Base-by-base conservation (phyloP, 2,113 vertebrate genomes). In the Climacteris rufus region DNA sequence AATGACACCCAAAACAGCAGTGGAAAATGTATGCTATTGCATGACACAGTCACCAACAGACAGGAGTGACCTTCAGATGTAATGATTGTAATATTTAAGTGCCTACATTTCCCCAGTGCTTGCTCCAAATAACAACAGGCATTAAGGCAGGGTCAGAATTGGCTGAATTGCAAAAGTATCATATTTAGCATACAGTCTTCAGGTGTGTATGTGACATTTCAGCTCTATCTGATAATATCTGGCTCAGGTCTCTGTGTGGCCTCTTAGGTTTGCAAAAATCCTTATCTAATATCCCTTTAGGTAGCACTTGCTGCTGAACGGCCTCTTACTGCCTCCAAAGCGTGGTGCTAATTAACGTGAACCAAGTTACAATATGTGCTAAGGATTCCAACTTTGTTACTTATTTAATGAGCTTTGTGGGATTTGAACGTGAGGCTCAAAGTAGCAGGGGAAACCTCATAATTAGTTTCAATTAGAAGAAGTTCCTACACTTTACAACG, bases 391-490 rank as follows among this genome's bases (percentile, higher is more conserved):
- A 97, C 97, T 97, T 98, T 98, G 95, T 97, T 97, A 97, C 97
- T 98, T 98, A 95, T 97, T 98, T 98, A 98, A 98, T 97, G 98
- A 98, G 98, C 96, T 98, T 98, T 42, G 16, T 98, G 98, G 98
- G 98, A 98, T 98, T 98, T 98, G 96, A 98, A 96, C 97, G 98
- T 89, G 96, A 98, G 93, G 94, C 97, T 97, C 96, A 94, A 98
- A 98, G 97, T 97, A 98, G 94, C 97, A 97, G 88, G 97, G 98
- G 97, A 98, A 98, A 97, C 97, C 98, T 98, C 97, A 96, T 98
- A 98, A 98, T 98, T 98, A 98, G 96, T 96, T 98, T 97, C 98
- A 98, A 98, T 98, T 98, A 98, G 94, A 96, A 97, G 97, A 98
- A 97, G 97, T 98, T 98, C 97, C 97, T 97, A 86, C 37, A 56